Percentiles rank a stretch among this genome's conserved stretches.
These are phyloP conservation scores for Digitonthophagus gazella DNA, from an alignment of 2,888 invertebrate species.

Conservation along the genomic window DNA sequence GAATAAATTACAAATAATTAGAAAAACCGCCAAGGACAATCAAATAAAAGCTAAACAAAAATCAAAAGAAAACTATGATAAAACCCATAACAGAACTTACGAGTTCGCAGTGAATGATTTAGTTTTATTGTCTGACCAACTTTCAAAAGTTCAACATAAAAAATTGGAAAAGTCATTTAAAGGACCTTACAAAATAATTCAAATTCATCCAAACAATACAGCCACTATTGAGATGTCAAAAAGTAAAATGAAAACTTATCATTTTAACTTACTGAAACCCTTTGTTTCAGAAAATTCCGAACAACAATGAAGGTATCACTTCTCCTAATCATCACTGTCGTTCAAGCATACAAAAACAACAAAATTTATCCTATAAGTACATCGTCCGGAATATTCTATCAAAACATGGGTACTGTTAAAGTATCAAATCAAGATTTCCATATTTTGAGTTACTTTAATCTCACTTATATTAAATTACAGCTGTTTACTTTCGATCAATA, in stretches of 20 bases:
- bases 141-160: slow-evolving; percentile 21
- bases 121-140: slow-evolving; percentile 20
- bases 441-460: slow-evolving; percentile 7
- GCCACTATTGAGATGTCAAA: slow-evolving; percentile 20
- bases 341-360: not conserved
- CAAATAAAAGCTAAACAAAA: slow-evolving; percentile 22
- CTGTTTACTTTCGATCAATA: not conserved
- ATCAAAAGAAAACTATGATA: slow-evolving; percentile 26
- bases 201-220: slow-evolving; percentile 23
- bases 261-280: slow-evolving; percentile 23
- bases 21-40: slow-evolving; percentile 25
- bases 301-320: not conserved
- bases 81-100: slow-evolving; percentile 23
- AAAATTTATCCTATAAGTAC: not conserved
- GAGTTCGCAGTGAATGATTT: slow-evolving; percentile 21
- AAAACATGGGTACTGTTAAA: slow-evolving; percentile 3
- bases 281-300: slow-evolving; percentile 18
- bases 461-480: not conserved
- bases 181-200: slow-evolving; percentile 26
- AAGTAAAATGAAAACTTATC: slow-evolving; percentile 21
- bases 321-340: not conserved
- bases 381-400: slow-evolving; percentile 14
- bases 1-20: slow-evolving; percentile 20
- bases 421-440: slow-evolving; percentile 1
- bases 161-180: slow-evolving; percentile 21